Evolutionary conservation across 1,140 invertebrate species (phyloP).

Genomic region (Drosophila suzukii): DNA sequence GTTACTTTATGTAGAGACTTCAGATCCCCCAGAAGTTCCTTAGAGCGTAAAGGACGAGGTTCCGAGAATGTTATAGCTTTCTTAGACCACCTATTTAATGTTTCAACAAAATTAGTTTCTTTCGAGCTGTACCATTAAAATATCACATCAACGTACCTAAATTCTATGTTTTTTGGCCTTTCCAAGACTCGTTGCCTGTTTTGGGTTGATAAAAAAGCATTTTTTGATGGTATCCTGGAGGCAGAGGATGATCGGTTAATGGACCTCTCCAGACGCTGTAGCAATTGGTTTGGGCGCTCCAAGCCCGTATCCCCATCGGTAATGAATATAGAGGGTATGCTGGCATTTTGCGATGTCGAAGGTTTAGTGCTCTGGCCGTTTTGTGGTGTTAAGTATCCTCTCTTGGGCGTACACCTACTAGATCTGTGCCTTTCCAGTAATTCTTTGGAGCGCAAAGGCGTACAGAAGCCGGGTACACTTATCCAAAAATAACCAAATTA

Average conservation of each 20-base stretch:
- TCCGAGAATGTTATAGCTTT: slow-evolving; percentile 1
- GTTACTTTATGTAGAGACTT: not conserved
- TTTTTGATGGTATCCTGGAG: not conserved
- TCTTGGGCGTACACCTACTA: not conserved
- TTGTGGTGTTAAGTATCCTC: too few relatives aligned
- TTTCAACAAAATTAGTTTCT: not conserved
- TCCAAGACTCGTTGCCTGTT: not conserved
- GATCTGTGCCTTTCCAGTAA: slow-evolving; percentile 14
- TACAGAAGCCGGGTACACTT: not conserved
- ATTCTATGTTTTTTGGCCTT: slow-evolving; percentile 1
- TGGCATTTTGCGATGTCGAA: not conserved
- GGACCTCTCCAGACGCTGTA: not conserved
- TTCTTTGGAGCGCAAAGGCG: slow-evolving; percentile 26
- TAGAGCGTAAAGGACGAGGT: not conserved
- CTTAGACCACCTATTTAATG: not conserved
- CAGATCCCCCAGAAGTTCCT: not conserved
- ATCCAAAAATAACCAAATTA: not conserved
- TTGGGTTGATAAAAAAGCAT: not conserved
- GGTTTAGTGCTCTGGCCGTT: not conserved
- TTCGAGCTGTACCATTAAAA: not conserved
- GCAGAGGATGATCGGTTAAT: not conserved
- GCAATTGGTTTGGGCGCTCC: not conserved
- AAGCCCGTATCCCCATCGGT: not conserved
- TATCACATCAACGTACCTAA: slow-evolving; percentile 2
- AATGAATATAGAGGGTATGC: not conserved